Percentiles rank a stretch among this genome's conserved stretches.
Evolutionary conservation across 2,797 vertebrate genomes (phyloP).

Genomic region (Oreochromis mossambicus): DNA sequence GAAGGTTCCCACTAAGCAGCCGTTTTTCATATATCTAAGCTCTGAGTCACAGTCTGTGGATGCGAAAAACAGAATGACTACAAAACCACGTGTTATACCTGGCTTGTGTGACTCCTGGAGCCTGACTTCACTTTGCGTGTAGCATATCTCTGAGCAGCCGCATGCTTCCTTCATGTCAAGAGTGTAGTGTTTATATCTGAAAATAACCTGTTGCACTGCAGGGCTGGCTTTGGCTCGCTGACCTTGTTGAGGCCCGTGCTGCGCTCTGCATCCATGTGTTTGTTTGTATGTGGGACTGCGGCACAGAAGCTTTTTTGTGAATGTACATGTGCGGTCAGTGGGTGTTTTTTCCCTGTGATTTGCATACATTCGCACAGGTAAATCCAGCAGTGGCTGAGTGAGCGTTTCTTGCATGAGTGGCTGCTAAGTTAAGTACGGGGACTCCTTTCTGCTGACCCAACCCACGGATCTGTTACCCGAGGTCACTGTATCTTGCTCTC

Average conservation of each 20-base stretch:
- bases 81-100: background rate
- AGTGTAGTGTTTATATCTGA: slow-evolving; percentile 14
- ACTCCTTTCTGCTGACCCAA: background rate
- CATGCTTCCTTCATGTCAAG: background rate
- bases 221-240: background rate
- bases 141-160: background rate
- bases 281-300: background rate
- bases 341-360: background rate
- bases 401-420: background rate
- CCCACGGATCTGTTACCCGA: background rate
- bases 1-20: background rate
- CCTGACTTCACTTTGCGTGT: background rate
- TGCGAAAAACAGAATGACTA: background rate
- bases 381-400: background rate
- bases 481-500: background rate
- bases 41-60: slow-evolving; percentile 21
- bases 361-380: background rate
- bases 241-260: background rate
- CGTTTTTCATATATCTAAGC: slow-evolving; percentile 18
- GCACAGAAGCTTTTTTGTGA: background rate
- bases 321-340: background rate
- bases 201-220: background rate
- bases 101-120: slow-evolving; percentile 34
- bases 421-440: background rate
- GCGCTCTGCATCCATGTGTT: background rate